phyloP scores from a whole-genome alignment of 2,113 vertebrate genomes.

The Clarias batrachus region DNA sequence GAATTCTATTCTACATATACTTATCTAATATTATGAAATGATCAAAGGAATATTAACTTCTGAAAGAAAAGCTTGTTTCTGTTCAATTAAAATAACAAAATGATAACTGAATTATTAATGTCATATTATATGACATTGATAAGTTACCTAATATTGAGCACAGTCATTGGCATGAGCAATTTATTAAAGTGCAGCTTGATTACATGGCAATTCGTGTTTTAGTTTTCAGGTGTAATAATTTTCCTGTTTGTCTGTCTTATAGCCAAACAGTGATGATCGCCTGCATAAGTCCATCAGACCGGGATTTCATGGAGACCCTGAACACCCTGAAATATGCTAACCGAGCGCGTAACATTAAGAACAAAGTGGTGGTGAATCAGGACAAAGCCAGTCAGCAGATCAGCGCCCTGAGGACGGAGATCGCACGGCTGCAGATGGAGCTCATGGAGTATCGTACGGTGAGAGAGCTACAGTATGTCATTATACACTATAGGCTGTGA shows the following conservation, averaged over 20 bases:
- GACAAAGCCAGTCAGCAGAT: slow-evolving; percentile 97
- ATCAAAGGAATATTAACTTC: neutral
- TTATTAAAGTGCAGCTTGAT: neutral
- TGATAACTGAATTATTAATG: neutral
- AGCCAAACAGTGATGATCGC: slow-evolving; percentile 98
- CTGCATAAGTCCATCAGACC: slow-evolving; percentile 93
- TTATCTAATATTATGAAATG: neutral
- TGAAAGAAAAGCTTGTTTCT: neutral
- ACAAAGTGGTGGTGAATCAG: slow-evolving; percentile 95
- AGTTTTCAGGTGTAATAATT: neutral
- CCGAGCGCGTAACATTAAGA: slow-evolving; percentile 95
- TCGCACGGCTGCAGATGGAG: slow-evolving; percentile 92
- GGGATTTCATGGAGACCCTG: slow-evolving; percentile 97
- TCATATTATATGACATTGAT: neutral
- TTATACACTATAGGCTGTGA: neutral
- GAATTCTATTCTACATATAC: neutral
- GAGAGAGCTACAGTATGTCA: slow-evolving; percentile 56
- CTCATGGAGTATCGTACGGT: slow-evolving; percentile 98
- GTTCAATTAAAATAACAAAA: neutral
- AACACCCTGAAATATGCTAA: slow-evolving; percentile 96
- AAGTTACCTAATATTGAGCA: neutral
- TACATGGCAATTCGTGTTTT: neutral
- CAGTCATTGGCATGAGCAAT: neutral
- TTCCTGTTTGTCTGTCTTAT: slow-evolving; percentile 37
- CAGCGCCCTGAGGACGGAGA: slow-evolving; percentile 87